A percentile compares a stretch with the other conserved stretches of the same genome.
Evolutionary conservation across 2,797 vertebrate genomes (phyloP).

Genomic region (Phrynocephalus guinanensis): DNA sequence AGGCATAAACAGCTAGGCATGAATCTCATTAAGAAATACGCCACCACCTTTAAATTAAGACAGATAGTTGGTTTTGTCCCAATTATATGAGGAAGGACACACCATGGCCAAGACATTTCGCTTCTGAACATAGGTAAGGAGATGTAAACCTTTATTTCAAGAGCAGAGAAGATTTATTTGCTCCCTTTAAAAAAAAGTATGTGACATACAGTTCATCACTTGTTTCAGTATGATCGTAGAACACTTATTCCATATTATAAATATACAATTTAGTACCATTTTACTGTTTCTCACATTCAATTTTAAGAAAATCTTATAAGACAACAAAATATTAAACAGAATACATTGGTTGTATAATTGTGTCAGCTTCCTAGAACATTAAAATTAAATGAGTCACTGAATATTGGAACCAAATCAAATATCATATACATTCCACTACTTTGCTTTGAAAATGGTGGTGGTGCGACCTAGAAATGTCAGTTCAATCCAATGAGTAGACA

Average conservation of each 20-base stretch:
- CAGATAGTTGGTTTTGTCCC: background rate
- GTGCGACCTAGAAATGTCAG: slow-evolving; percentile 30
- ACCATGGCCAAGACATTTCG: background rate
- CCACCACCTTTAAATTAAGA: background rate
- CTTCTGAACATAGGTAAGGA: slow-evolving; percentile 20
- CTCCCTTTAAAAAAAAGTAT: slow-evolving; percentile 39
- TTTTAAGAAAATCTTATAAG: slow-evolving; percentile 63
- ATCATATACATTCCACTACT: slow-evolving; percentile 13
- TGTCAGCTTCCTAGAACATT: slow-evolving; percentile 38
- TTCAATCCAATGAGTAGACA: slow-evolving; percentile 8
- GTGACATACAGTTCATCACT: background rate
- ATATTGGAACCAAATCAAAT: slow-evolving; percentile 35
- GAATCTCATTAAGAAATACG: background rate
- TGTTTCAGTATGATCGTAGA: background rate
- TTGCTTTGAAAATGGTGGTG: slow-evolving; percentile 44
- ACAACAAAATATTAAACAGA: slow-evolving; percentile 48
- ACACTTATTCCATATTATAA: slow-evolving; percentile 46
- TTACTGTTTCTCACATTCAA: slow-evolving; percentile 53
- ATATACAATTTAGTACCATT: slow-evolving; percentile 57
- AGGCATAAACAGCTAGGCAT: background rate
- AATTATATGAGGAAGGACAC: background rate
- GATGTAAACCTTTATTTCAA: background rate
- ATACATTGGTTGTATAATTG: slow-evolving; percentile 41
- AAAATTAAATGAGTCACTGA: slow-evolving; percentile 48
- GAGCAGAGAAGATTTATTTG: background rate